Conservation (phyloP, 2,888 invertebrate species). For the Pandemis cinnamomeana region DNA sequence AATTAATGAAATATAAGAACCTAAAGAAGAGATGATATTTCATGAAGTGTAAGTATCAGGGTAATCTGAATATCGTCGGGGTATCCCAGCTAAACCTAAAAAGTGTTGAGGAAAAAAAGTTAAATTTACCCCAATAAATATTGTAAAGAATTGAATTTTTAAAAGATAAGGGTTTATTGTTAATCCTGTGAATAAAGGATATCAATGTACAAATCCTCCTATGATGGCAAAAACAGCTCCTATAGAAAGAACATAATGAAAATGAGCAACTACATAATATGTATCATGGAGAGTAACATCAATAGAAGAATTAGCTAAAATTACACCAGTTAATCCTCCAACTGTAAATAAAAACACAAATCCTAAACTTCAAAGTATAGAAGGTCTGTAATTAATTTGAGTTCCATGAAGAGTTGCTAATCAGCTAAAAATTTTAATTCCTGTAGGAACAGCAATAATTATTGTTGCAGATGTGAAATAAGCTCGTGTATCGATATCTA, state of each 20-base stretch:
- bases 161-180: conserved; percentile 83
- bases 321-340: conserved; percentile 88
- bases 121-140: conserved; percentile 91
- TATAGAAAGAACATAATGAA: conserved; percentile 92
- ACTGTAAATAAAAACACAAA: conserved; percentile 92
- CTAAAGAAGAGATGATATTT: conserved; percentile 88
- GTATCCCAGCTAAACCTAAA: conserved; percentile 82
- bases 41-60: conserved; percentile 87
- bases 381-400: conserved; percentile 84
- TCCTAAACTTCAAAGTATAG: conserved; percentile 88
- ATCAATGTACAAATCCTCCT: conserved; percentile 89
- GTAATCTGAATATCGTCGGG: conserved; percentile 90
- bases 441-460: conserved; percentile 94
- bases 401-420: conserved; percentile 88
- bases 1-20: conserved; percentile 86
- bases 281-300: conserved; percentile 92
- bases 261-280: conserved; percentile 94
- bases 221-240: conserved; percentile 92
- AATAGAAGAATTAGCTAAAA: conserved; percentile 90
- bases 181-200: conserved; percentile 87
- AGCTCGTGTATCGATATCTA: conserved; percentile 93
- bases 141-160: conserved; percentile 88
- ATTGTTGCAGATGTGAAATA: conserved; percentile 94
- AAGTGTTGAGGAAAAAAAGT: conserved; percentile 94
- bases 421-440: conserved; percentile 93